Conservation (phyloP, 2,113 vertebrate genomes). For the Pachyramphus minor region DNA sequence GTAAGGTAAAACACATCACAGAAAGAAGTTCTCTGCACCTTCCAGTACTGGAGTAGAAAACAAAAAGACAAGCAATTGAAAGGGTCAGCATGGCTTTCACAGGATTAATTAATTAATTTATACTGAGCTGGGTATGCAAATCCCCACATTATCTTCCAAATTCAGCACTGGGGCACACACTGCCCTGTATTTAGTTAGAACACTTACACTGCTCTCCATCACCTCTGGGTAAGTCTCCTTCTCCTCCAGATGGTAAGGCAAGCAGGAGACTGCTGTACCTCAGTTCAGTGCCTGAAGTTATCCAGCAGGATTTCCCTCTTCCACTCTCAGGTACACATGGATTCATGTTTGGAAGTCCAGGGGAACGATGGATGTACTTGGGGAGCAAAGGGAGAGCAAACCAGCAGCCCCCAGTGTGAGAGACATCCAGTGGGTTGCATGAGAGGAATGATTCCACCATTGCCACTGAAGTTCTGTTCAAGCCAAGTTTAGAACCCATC, state of each 20-base stretch:
- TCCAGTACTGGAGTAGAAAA: not conserved
- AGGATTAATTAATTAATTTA: not conserved
- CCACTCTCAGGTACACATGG: accelerated
- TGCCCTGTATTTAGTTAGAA: not conserved
- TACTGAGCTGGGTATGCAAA: not conserved
- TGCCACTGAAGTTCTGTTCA: not conserved
- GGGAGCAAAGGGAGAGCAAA: not conserved
- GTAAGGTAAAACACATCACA: not conserved
- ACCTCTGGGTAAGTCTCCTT: not conserved
- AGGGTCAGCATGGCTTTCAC: not conserved
- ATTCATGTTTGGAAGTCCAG: not conserved
- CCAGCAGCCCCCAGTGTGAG: not conserved
- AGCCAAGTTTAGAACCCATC: not conserved
- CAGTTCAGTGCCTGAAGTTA: not conserved
- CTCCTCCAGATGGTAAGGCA: not conserved
- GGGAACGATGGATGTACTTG: not conserved
- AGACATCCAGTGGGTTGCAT: not conserved
- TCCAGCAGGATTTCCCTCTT: not conserved
- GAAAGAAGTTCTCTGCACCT: not conserved
- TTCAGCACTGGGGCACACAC: not conserved
- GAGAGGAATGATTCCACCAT: not conserved
- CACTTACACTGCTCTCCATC: not conserved
- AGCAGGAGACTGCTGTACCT: not conserved
- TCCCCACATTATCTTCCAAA: not conserved
- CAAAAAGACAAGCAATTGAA: not conserved